Conservation (phyloP, 2,888 invertebrate species). For the Thera britannica region DNA sequence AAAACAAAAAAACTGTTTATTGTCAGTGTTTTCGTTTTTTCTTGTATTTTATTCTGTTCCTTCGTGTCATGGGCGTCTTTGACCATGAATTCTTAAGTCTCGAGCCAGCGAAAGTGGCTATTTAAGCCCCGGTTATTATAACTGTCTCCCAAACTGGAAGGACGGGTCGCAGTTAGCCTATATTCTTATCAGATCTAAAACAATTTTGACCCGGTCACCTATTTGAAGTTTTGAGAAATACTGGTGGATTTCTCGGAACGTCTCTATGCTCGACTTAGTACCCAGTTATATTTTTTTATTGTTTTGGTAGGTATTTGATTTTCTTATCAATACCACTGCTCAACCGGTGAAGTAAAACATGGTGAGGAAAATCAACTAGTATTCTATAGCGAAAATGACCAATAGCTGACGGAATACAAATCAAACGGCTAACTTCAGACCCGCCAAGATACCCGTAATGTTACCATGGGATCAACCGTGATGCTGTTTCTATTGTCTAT, state of each 20-base stretch:
- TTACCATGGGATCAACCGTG: no score
- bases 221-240: conserved; percentile 3
- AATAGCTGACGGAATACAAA: no score
- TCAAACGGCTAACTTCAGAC: no score
- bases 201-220: not conserved
- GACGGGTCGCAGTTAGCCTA: conserved; percentile 12
- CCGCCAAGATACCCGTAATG: no score
- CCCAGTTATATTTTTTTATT: no score
- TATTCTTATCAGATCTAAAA: conserved; percentile 27
- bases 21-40: not conserved
- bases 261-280: not conserved
- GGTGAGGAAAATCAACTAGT: no score
- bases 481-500: no score
- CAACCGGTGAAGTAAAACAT: no score
- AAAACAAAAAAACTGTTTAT: no score
- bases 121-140: conserved; percentile 14
- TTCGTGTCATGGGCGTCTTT: not conserved
- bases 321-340: no score
- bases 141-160: conserved; percentile 19
- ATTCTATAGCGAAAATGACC: no score
- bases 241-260: not conserved
- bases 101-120: conserved; percentile 19
- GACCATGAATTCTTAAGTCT: conserved; percentile 8
- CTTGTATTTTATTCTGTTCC: not conserved
- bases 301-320: no score